Evolutionary conservation across 1,140 invertebrate species (phyloP).

Genomic region (Meloidogyne exigua): DNA sequence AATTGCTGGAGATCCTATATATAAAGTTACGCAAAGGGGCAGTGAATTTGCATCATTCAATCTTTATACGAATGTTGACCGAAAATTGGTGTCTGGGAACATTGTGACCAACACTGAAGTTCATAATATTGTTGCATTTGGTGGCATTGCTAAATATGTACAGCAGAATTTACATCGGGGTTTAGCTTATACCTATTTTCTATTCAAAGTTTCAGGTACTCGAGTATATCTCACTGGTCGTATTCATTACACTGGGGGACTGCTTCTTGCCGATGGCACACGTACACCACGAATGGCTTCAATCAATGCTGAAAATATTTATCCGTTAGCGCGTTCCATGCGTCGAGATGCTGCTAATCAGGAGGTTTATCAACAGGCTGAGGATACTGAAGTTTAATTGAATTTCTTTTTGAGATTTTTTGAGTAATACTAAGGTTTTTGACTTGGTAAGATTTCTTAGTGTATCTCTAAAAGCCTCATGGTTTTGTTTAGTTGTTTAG

Average conservation of each 20-base stretch:
- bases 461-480: too few relatives aligned
- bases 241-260: conserved; percentile 39
- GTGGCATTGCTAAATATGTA: conserved; percentile 26
- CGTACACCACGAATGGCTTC: conserved; percentile 29
- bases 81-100: background rate
- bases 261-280: conserved; percentile 19
- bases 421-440: too few relatives aligned
- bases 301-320: conserved; percentile 29
- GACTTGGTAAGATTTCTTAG: too few relatives aligned
- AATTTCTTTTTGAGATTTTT: background rate
- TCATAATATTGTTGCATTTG: conserved; percentile 37
- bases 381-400: conserved; percentile 3
- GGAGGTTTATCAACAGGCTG: background rate
- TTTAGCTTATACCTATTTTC: background rate
- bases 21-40: conserved; percentile 21
- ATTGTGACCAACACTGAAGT: conserved; percentile 23
- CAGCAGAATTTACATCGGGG: conserved; percentile 30
- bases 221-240: conserved; percentile 41
- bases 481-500: too few relatives aligned
- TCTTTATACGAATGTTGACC: conserved; percentile 37
- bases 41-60: conserved; percentile 31
- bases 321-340: conserved; percentile 18
- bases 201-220: conserved; percentile 26
- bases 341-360: background rate
- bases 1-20: conserved; percentile 31